phyloP scores from a whole-genome alignment of 1,140 invertebrate genomes.

The Saccostrea glomerata region DNA sequence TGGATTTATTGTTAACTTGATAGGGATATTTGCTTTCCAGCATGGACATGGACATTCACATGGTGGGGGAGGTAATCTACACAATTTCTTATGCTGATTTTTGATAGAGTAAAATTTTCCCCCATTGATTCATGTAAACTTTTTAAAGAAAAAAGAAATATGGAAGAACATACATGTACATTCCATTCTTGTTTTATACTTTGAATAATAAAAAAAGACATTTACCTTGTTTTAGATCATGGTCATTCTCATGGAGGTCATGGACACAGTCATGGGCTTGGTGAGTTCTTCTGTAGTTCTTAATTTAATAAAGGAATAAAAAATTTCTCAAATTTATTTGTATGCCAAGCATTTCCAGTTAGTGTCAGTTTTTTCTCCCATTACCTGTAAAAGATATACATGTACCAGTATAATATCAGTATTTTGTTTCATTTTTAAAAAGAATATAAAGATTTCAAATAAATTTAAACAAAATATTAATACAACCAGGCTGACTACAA shows the following conservation, averaged over 20 bases:
- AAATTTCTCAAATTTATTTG: too few species aligned
- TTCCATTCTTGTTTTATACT: background rate
- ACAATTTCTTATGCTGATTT: too few species aligned
- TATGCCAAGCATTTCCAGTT: too few species aligned
- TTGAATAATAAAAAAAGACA: background rate
- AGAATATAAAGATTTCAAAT: too few species aligned
- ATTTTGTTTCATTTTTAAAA: too few species aligned
- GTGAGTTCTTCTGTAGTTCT: slow-evolving; percentile 9
- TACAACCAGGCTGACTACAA: background rate
- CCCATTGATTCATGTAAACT: background rate
- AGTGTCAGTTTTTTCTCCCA: too few species aligned
- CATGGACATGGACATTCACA: slow-evolving; percentile 89
- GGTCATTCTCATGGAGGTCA: slow-evolving; percentile 79
- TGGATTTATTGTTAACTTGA: slow-evolving; percentile 95
- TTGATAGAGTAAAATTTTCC: too few species aligned
- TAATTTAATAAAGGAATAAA: background rate
- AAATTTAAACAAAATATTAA: background rate
- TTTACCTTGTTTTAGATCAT: slow-evolving; percentile 82
- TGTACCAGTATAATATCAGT: too few species aligned
- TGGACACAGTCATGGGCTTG: slow-evolving; percentile 39
- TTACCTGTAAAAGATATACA: too few species aligned
- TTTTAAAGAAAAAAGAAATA: too few species aligned
- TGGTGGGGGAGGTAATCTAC: slow-evolving; percentile 70
- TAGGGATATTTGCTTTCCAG: slow-evolving; percentile 96
- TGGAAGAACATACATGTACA: background rate